A percentile compares a stretch with the other conserved stretches of the same genome.
Evolutionary conservation across 1,140 invertebrate genomes (phyloP).

Genomic region (Arion vulgaris): DNA sequence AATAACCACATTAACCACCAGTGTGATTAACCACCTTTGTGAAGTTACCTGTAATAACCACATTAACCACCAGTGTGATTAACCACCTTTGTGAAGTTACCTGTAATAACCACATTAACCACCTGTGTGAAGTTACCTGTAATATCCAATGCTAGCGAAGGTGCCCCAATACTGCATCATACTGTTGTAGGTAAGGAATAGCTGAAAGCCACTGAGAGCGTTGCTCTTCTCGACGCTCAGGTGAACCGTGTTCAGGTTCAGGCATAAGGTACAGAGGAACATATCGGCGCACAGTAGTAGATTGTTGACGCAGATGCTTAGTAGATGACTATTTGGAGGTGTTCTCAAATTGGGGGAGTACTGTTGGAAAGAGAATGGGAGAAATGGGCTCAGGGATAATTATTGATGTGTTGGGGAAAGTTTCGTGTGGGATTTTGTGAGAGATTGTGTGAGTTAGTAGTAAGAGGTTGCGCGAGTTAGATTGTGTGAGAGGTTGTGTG

Average conservation of each 20-base stretch:
- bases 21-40: no score
- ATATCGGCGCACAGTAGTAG: conserved; percentile 52
- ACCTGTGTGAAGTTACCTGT: conserved; percentile 42
- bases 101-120: no score
- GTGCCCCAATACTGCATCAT: conserved; percentile 57
- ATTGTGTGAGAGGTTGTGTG: no score
- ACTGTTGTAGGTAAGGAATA: conserved; percentile 52
- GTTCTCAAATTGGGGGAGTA: conserved; percentile 57
- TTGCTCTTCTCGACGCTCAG: conserved; percentile 17
- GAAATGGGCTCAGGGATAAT: background rate
- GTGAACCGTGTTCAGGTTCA: conserved; percentile 39
- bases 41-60: no score
- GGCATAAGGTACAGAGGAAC: conserved; percentile 45
- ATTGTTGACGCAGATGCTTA: conserved; percentile 64
- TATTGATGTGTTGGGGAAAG: no score
- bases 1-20: no score
- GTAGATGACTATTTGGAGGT: conserved; percentile 59
- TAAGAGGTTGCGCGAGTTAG: no score
- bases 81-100: no score
- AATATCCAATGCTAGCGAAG: conserved; percentile 61
- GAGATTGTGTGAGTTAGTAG: no score
- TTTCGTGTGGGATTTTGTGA: no score
- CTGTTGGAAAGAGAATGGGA: conserved; percentile 19
- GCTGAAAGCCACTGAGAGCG: conserved; percentile 50
- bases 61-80: no score